Percentiles rank a stretch among this genome's conserved stretches.
Evolutionary conservation across 2,113 vertebrate genomes (phyloP).

Genomic region (Lepidothrix coronata): DNA sequence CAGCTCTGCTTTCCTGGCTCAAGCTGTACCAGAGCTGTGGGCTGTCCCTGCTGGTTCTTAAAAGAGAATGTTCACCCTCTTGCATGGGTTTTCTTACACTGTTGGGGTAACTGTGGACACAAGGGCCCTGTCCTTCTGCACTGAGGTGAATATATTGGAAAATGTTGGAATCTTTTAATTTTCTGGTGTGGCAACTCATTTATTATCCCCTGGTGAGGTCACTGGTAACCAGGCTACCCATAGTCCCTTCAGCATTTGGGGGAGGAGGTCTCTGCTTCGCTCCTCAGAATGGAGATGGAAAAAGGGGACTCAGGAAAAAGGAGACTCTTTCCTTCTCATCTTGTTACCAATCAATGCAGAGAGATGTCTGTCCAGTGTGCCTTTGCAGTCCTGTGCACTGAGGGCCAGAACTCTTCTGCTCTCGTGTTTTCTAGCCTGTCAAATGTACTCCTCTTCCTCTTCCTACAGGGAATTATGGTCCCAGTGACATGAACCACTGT

Average conservation of each 20-base stretch:
- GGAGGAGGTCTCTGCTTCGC: not conserved
- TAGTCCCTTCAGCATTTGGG: rapidly evolving
- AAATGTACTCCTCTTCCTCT: not conserved
- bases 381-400: not conserved
- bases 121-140: not conserved
- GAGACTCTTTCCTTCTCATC: not conserved
- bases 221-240: not conserved
- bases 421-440: not conserved
- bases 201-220: not conserved
- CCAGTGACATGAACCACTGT: not conserved
- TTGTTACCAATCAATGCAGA: not conserved
- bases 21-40: not conserved
- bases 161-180: not conserved
- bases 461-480: not conserved
- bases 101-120: not conserved
- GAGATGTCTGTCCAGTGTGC: not conserved
- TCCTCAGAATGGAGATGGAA: not conserved
- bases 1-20: not conserved
- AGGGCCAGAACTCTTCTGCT: not conserved
- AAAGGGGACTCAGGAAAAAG: not conserved
- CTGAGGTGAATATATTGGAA: not conserved
- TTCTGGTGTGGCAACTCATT: not conserved
- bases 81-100: not conserved
- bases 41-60: not conserved
- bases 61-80: not conserved